phyloP scores from a whole-genome alignment of 1,140 invertebrate species.

The Drosophila pruinosa region DNA sequence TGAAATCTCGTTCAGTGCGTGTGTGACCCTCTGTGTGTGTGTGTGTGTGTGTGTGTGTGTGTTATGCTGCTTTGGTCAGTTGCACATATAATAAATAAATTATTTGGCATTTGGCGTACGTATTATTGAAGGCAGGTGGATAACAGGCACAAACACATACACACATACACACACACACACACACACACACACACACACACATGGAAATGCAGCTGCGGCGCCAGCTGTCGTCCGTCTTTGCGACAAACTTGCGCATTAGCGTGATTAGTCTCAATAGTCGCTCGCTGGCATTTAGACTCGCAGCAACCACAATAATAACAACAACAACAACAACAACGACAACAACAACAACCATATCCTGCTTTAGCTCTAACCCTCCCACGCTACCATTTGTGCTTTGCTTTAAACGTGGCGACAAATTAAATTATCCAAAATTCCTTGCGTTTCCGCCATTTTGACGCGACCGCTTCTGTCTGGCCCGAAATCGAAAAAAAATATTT shows the following conservation, averaged over 20 bases:
- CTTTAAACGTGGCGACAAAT: conserved; percentile 45
- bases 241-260: conserved; percentile 71
- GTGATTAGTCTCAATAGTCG: conserved; percentile 73
- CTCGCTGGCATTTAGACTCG: conserved; percentile 50
- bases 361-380: neutral
- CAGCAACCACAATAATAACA: conserved; percentile 5
- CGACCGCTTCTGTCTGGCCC: conserved; percentile 48
- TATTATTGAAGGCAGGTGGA: conserved; percentile 71
- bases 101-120: conserved; percentile 79
- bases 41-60: conserved; percentile 25
- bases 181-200: conserved; percentile 2
- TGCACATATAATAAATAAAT: conserved; percentile 78
- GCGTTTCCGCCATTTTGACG: conserved; percentile 65
- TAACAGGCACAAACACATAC: conserved; percentile 45
- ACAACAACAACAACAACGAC: neutral
- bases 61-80: conserved; percentile 44
- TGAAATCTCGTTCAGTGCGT: conserved; percentile 74
- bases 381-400: conserved; percentile 5
- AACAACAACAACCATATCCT: neutral
- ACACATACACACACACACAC: conserved; percentile 11
- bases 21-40: conserved; percentile 7
- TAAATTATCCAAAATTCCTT: conserved; percentile 51
- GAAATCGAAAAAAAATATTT: conserved; percentile 3
- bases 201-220: conserved; percentile 22
- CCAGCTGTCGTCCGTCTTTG: conserved; percentile 65